Evolutionary conservation across 2,888 invertebrate species (phyloP), one percentile per base, ranked within the genome.

Genomic region (Hybos culiciformis): DNA sequence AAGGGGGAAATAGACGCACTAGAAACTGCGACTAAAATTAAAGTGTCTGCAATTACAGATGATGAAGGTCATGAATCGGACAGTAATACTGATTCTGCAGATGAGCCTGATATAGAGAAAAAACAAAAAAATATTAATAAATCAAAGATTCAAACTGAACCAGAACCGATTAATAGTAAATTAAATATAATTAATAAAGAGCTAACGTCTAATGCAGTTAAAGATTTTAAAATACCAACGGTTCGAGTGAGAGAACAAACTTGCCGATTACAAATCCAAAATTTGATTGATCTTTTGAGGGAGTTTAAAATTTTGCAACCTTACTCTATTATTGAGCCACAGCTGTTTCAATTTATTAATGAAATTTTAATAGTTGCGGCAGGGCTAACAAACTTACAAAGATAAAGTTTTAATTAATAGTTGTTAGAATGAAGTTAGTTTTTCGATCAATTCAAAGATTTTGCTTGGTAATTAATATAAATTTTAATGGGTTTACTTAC

Each of bases 281-380:
- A 56, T 21, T 54, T 56, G 51, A 50, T 65, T 23, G 54, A 55
- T 47, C 48, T 50, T 23, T 50, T 65, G 39, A 55, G 63, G 24
- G 61, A 63, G 41, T 65, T 59, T 43, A 59, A 57, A 44, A 53
- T 65, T 32, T 49, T 65, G 11, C 62, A 59, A 40, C 58, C 62
- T 18, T 54, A 56, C 43, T 55, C 59, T 24, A 53, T 64, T 45
- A 53, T 59, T 38, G 58, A 65, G 45, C 53, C 56, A 14, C 47
- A 59, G 37, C 46, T 62, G 24, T 55, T 61, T 50, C 56, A 58
- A 37, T 61, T 62, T 50, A 53, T 65, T 4, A 63, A 62, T 54
- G 66, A 65, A 51, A 59, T 63, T 50, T 47, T 65, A 45, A 52
- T 58, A 44, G 59, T 64, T 18, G 57, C 59, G 9, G 60, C 61